These are phyloP conservation scores for Esox niger DNA, from an alignment of 2,113 vertebrate species.

Conservation along the genomic window DNA sequence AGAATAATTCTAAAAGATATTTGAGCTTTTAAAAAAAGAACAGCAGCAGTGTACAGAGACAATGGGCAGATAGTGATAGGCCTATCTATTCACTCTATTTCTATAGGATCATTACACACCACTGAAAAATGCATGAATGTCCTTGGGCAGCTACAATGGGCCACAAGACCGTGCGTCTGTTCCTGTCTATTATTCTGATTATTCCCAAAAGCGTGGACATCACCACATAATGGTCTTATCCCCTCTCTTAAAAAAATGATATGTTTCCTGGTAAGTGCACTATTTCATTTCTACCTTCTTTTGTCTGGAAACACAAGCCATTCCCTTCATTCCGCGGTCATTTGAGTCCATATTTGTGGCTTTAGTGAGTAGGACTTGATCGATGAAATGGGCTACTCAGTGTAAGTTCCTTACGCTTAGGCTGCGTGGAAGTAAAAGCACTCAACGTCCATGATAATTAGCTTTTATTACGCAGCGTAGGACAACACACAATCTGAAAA, in stretches of 20 bases:
- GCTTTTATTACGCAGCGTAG: too few species aligned
- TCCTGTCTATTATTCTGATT: neutral
- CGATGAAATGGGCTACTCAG: too few species aligned
- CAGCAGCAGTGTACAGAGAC: too few species aligned
- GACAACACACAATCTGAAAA: too few species aligned
- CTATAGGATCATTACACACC: neutral
- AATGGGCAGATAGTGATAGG: neutral
- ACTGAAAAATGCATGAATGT: conserved; percentile 21
- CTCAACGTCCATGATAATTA: too few species aligned
- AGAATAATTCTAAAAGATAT: too few species aligned
- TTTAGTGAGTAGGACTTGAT: too few species aligned
- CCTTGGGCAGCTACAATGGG: neutral
- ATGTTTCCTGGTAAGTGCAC: neutral
- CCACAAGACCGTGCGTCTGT: neutral
- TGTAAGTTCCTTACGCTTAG: too few species aligned
- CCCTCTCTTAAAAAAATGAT: neutral
- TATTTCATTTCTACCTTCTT: neutral
- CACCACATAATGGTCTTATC: neutral
- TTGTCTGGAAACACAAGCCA: neutral
- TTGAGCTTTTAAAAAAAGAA: too few species aligned
- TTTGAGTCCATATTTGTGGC: too few species aligned
- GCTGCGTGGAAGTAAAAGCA: too few species aligned
- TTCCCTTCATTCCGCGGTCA: too few species aligned
- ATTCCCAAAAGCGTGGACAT: neutral
- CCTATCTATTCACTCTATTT: neutral